Percentiles rank a stretch among this genome's conserved stretches.
Evolutionary conservation across 1,140 invertebrate species (phyloP).

Genomic region (Parasteatoda tepidariorum): DNA sequence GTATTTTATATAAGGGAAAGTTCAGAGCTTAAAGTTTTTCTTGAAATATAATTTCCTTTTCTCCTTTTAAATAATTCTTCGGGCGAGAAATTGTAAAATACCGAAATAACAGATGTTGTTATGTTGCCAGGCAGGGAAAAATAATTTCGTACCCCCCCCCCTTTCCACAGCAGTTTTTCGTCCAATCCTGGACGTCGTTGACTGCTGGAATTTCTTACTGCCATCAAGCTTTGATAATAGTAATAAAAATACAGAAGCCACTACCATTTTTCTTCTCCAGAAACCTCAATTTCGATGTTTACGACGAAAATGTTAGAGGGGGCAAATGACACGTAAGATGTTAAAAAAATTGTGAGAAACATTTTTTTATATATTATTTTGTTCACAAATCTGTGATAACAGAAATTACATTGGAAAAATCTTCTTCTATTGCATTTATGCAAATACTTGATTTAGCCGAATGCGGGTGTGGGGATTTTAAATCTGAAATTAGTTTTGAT

Average conservation of each 20-base stretch:
- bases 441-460: no score
- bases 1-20: background rate
- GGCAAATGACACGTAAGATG: background rate
- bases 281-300: background rate
- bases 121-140: background rate
- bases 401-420: no score
- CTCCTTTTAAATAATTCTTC: background rate
- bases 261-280: background rate
- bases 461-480: no score
- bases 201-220: background rate
- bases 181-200: background rate
- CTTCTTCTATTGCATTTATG: no score
- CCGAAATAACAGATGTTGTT: background rate
- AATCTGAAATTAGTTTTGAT: no score
- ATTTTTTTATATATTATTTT: no score
- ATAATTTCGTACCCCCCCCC: background rate
- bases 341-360: background rate
- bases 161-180: background rate
- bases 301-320: background rate
- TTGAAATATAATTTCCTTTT: background rate
- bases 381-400: no score
- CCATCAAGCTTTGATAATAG: background rate
- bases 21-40: background rate
- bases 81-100: background rate
- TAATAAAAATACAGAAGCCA: background rate